These are phyloP conservation scores for Nyctalus aviator DNA, from an alignment of 2,797 vertebrate genomes.

Conservation along the genomic window DNA sequence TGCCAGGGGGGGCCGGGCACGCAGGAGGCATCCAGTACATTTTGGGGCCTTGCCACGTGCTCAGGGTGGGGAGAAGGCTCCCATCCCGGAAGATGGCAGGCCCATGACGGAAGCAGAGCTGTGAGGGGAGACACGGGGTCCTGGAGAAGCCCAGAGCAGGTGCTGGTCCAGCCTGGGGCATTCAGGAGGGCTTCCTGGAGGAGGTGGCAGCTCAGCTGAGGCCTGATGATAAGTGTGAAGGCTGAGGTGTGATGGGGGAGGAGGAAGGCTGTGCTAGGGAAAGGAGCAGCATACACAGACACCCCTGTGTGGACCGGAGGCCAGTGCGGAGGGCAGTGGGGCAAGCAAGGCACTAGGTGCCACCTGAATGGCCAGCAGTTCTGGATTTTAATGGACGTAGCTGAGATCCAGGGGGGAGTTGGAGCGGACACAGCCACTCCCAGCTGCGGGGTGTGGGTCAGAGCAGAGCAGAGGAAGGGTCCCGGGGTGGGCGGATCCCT, in stretches of 20 bases:
- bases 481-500: not conserved
- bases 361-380: accelerated
- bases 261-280: not conserved
- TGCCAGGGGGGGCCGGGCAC: not conserved
- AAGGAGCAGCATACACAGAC: not conserved
- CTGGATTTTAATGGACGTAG: not conserved
- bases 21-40: accelerated
- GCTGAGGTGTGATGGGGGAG: not conserved
- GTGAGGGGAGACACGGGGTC: not conserved
- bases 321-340: accelerated
- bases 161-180: not conserved
- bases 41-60: accelerated
- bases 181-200: constrained; percentile 16
- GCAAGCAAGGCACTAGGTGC: accelerated
- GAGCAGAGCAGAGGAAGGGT: not conserved
- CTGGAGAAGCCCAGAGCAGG: not conserved
- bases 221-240: not conserved
- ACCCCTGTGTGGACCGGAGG: not conserved
- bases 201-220: not conserved
- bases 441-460: not conserved
- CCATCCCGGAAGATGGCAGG: not conserved
- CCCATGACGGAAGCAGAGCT: not conserved
- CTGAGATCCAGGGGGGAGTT: not conserved
- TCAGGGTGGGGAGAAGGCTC: not conserved
- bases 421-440: not conserved